phyloP scores from a whole-genome alignment of 30 jellyfish, hydroid and myxozoan genomes.

The Mastigias papua region DNA sequence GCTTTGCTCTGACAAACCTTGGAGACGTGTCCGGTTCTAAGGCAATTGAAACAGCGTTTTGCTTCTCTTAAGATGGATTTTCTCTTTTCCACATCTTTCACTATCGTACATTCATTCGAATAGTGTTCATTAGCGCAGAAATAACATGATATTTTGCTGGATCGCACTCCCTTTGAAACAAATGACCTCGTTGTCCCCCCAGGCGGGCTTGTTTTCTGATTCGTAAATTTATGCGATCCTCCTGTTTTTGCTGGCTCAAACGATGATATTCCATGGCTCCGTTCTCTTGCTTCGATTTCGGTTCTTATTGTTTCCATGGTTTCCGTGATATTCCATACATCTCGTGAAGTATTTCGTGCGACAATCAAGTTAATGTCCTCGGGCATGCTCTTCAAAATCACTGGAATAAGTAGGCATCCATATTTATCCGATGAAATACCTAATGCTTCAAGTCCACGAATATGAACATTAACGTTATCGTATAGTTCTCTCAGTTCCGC shows the following conservation, averaged over 20 bases:
- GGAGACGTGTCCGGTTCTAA: constrained; percentile 15
- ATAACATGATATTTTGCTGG: background rate
- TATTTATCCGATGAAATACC: constrained; percentile 50
- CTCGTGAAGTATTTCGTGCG: constrained; percentile 50
- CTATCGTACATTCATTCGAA: constrained; percentile 13
- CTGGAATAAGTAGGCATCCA: constrained; percentile 71
- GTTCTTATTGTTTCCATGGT: constrained; percentile 13
- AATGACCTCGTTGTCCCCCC: constrained; percentile 45
- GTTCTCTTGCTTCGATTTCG: constrained; percentile 75
- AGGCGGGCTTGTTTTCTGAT: background rate
- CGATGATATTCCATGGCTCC: constrained; percentile 9
- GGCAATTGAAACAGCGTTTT: constrained; percentile 35
- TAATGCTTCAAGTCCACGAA: constrained; percentile 65
- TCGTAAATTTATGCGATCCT: background rate
- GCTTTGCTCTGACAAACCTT: background rate
- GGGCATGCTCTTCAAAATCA: constrained; percentile 44
- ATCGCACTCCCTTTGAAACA: constrained; percentile 10
- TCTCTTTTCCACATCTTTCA: constrained; percentile 27
- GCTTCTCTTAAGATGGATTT: constrained; percentile 4
- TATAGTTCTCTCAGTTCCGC: constrained; percentile 11
- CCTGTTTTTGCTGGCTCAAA: constrained; percentile 3
- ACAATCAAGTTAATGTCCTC: constrained; percentile 48
- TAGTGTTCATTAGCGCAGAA: constrained; percentile 45
- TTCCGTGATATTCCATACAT: constrained; percentile 63
- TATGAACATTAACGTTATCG: constrained; percentile 52